phyloP scores from a whole-genome alignment of 1,140 invertebrate genomes.

The Lepidostoma basale region DNA sequence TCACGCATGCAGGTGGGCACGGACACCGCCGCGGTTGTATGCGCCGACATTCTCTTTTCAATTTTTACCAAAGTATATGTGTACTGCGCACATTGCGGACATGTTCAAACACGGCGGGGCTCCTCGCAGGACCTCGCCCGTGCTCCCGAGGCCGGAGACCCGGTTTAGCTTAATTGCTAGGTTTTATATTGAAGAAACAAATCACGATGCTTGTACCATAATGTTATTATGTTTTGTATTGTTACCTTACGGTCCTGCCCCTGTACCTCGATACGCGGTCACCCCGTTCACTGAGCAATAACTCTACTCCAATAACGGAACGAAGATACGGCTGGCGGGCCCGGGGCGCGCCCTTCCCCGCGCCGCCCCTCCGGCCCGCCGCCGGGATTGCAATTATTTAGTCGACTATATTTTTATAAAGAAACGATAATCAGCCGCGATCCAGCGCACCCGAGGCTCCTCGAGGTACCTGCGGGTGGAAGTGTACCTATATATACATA shows the following conservation, averaged over 20 bases:
- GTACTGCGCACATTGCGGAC: constrained; percentile 12
- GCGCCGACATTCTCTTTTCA: constrained; percentile 28
- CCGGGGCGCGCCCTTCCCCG: constrained; percentile 40
- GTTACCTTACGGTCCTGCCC: not conserved
- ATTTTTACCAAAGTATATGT: constrained; percentile 26
- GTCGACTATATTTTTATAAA: constrained; percentile 43
- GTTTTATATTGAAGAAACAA: constrained; percentile 25
- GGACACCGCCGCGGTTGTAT: constrained; percentile 17
- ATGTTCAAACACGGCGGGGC: constrained; percentile 16
- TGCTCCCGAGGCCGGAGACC: not conserved
- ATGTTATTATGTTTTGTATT: constrained; percentile 15
- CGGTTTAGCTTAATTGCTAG: constrained; percentile 21
- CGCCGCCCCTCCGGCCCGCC: not conserved
- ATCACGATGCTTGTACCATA: constrained; percentile 21
- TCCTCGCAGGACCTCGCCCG: not conserved
- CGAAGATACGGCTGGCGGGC: not conserved
- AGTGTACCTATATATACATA: constrained; percentile 30
- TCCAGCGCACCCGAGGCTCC: not conserved
- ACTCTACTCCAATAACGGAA: constrained; percentile 33
- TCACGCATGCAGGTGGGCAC: constrained; percentile 41
- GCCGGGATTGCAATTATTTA: constrained; percentile 36
- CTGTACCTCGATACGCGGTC: not conserved
- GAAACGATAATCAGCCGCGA: constrained; percentile 21
- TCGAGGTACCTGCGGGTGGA: constrained; percentile 12
- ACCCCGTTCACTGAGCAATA: constrained; percentile 40